These are phyloP conservation scores for Rhodophaea formosa DNA, from an alignment of 2,888 invertebrate genomes.

Conservation along the genomic window DNA sequence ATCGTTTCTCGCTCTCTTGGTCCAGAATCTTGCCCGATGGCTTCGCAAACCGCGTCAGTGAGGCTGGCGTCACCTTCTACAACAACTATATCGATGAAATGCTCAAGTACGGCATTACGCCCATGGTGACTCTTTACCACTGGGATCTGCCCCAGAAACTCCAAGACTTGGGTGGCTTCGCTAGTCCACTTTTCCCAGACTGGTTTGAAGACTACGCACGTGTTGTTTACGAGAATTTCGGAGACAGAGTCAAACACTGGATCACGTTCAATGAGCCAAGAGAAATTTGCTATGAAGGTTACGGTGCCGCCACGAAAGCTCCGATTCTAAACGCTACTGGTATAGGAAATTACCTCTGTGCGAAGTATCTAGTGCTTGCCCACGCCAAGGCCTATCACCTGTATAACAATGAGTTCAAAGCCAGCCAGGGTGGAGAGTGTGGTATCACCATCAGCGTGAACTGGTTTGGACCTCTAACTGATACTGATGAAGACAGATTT, in stretches of 20 bases:
- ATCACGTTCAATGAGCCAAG: conserved; percentile 79
- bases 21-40: conserved; percentile 81
- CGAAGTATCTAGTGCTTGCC: conserved; percentile 68
- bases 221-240: conserved; percentile 57
- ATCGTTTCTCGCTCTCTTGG: conserved; percentile 82
- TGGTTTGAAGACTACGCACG: conserved; percentile 70
- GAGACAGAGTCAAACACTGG: conserved; percentile 73
- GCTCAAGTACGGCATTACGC: conserved; percentile 78
- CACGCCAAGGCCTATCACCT: conserved; percentile 68
- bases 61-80: conserved; percentile 83
- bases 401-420: conserved; percentile 49
- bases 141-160: conserved; percentile 73
- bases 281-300: conserved; percentile 56
- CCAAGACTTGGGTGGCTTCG: conserved; percentile 74
- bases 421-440: conserved; percentile 33
- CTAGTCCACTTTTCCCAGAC: conserved; percentile 53
- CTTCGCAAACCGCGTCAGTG: conserved; percentile 67
- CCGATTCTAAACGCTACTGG: conserved; percentile 55
- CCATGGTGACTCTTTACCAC: conserved; percentile 77
- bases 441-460: conserved; percentile 39
- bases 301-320: conserved; percentile 49
- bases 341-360: conserved; percentile 66
- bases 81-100: conserved; percentile 82
- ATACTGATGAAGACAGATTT: conserved; percentile 45
- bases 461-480: conserved; percentile 45